Base-by-base conservation (phyloP, 2,888 invertebrate species). In the Synanthedon vespiformis region DNA sequence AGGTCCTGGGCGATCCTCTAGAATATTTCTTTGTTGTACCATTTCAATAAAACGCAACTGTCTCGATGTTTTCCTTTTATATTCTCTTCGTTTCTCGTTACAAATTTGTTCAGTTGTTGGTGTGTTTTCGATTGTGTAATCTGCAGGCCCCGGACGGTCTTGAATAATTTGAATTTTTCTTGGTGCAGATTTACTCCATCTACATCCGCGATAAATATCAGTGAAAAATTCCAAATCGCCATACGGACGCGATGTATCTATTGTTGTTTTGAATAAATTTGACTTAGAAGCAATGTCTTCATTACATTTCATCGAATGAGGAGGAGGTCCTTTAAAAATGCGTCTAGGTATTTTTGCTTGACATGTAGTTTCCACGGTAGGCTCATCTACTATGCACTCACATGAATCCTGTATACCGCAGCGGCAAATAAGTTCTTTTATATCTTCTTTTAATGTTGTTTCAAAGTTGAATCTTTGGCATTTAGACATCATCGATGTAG, bases 111-210 rank as follows among this genome's bases (percentile, higher is more conserved):
- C 57, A 18, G 55, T 50, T 11, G 63, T 67, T 27, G 65, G 69
- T 49, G 59, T 44, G 34, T 54, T 70, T 53, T 63, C 63, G 18
- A 74, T 51, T 22, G 14, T 57, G 53, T 86, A 85, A 58, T 77
- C 69, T 13, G 78, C 70, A 40, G 86, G 86, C 4, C 86, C 82
- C 27, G 85, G 85, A 13, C 57, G 58, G 5, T 50, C 27, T 52
- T 71, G 62, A 22, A 54, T 16, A 14, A 54, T 14, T 57, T 64
- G 63, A 11, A 59, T 54, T 53, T 72, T 65, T 54, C 62, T 63
- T 13, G 77, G 66, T 52, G 70, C 75, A 68, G 79, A 65, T 22
- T 64, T 60, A 64, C 84, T 82, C 86, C 85, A 84, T 72, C 84
- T 85, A 48, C 84, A 85, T 4, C 85, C 85, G 4, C 58, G 72